Percentiles rank a stretch among this genome's conserved stretches.
Evolutionary conservation across 2,113 vertebrate genomes (phyloP).

Genomic region (Larimichthys crocea): DNA sequence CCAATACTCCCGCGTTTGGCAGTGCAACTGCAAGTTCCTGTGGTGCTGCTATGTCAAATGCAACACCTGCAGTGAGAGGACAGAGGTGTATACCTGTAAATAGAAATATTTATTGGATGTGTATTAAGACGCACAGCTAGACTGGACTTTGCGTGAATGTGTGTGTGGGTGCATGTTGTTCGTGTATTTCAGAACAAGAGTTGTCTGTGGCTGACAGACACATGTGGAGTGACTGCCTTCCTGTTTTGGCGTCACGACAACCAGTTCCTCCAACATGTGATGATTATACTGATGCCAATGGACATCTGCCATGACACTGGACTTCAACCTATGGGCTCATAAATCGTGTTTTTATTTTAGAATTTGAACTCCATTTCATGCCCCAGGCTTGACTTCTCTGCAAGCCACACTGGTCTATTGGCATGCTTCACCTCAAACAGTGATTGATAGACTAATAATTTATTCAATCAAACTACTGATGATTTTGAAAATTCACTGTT

Average conservation of each 20-base stretch:
- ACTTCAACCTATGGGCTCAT: conserved; percentile 41
- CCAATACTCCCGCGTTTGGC: conserved; percentile 95
- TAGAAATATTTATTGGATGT: conserved; percentile 79
- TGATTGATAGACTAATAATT: conserved; percentile 90
- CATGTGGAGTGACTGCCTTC: conserved; percentile 28
- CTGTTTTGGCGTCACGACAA: not conserved
- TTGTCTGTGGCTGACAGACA: conserved; percentile 34
- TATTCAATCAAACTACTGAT: conserved; percentile 93
- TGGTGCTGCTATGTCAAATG: conserved; percentile 99
- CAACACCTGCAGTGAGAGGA: conserved; percentile 97
- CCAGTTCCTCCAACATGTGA: conserved; percentile 24
- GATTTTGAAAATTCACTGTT: conserved; percentile 81
- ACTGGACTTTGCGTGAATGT: conserved; percentile 20
- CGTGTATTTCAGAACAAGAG: conserved; percentile 28
- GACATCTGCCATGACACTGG: conserved; percentile 64
- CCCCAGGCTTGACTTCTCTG: conserved; percentile 42
- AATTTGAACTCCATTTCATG: conserved; percentile 6
- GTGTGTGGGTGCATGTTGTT: not conserved
- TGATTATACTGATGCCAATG: conserved; percentile 62
- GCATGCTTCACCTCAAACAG: conserved; percentile 79
- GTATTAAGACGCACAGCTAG: conserved; percentile 28
- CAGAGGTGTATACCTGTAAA: conserved; percentile 96
- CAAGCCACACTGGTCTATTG: conserved; percentile 52
- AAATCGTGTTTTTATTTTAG: conserved; percentile 8
- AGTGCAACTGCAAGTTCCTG: conserved; percentile 98